Evolutionary conservation across 2,113 vertebrate genomes (phyloP).

Genomic region (Bos taurus): DNA sequence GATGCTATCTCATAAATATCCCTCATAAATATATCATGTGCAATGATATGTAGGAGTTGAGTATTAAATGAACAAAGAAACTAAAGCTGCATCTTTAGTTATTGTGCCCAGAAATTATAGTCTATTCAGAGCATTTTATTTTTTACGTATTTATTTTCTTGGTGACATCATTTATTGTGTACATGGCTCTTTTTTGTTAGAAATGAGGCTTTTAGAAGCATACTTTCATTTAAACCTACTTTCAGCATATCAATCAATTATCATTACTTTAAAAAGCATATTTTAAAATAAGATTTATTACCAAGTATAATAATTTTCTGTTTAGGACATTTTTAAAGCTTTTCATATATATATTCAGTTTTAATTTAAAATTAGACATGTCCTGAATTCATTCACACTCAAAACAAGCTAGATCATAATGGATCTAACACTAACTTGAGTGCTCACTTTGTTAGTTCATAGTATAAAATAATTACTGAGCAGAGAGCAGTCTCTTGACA

Average conservation of each 20-base stretch:
- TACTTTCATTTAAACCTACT: not conserved
- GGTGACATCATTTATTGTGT: not conserved
- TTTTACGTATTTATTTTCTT: not conserved
- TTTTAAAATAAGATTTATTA: not conserved
- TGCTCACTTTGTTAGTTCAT: conserved; percentile 46
- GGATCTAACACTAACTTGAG: not conserved
- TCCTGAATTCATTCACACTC: conserved; percentile 51
- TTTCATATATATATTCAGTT: not conserved
- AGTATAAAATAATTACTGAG: conserved; percentile 61
- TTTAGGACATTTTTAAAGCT: not conserved
- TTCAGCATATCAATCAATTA: not conserved
- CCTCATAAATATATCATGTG: not conserved
- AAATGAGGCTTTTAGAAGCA: not conserved
- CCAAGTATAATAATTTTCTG: not conserved
- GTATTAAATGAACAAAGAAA: not conserved
- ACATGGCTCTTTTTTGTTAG: not conserved
- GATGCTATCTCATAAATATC: not conserved
- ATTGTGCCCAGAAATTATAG: not conserved
- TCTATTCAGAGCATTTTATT: not conserved
- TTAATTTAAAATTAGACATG: not conserved
- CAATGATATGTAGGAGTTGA: not conserved
- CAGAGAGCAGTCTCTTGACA: conserved; percentile 43
- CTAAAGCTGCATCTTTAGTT: not conserved
- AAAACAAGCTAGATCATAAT: conserved; percentile 28
- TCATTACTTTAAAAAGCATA: not conserved